These are phyloP conservation scores for Cariama cristata DNA, from an alignment of 2,113 vertebrate species.

Conservation along the genomic window DNA sequence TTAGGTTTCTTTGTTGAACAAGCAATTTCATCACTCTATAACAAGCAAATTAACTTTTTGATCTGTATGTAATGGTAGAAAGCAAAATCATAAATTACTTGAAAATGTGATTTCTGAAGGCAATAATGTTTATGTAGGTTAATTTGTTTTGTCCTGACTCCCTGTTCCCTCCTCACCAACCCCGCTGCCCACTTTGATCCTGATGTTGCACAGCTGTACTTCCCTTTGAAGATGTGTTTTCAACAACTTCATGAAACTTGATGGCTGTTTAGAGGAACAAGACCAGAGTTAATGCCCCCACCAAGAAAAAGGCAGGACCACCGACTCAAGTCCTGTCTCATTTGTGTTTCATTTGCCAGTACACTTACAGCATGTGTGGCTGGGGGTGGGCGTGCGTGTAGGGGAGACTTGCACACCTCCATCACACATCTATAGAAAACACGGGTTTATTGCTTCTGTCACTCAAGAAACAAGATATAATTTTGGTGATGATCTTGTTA, in stretches of 20 bases:
- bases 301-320: background rate
- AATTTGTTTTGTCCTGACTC: background rate
- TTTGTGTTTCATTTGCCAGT: background rate
- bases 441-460: background rate
- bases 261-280: background rate
- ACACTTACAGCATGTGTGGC: background rate
- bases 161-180: background rate
- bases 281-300: background rate
- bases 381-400: rapidly evolving
- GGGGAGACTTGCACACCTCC: background rate
- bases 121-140: background rate
- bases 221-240: background rate
- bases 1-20: background rate
- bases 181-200: background rate
- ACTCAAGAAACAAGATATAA: background rate
- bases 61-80: background rate
- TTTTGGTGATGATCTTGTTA: background rate
- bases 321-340: background rate
- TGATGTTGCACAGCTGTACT: background rate
- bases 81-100: background rate
- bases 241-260: background rate
- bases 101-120: background rate
- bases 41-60: background rate
- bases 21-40: background rate
- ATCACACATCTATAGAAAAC: background rate